Conservation (phyloP, 2,113 vertebrate genomes). For the Nipponia nippon region DNA sequence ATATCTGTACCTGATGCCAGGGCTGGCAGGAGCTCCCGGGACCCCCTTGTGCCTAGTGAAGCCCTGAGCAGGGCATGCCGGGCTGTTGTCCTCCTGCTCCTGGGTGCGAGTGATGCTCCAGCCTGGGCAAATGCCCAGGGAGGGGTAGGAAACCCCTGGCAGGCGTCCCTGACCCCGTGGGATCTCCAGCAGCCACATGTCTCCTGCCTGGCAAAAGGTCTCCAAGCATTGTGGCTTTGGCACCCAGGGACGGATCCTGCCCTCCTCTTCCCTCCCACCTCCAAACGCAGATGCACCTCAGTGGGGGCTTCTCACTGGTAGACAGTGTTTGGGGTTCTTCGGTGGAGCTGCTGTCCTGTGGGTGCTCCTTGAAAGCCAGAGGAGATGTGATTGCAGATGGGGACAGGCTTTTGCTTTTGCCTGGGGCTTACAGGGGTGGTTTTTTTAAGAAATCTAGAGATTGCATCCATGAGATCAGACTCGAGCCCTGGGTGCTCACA, state of each 20-base stretch:
- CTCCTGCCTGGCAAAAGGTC: neutral
- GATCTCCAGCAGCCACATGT: neutral
- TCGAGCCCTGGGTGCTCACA: neutral
- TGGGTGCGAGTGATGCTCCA: neutral
- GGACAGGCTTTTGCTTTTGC: neutral
- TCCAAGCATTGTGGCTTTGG: neutral
- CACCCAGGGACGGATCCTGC: fast-evolving
- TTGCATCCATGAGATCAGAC: neutral
- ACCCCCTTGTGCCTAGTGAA: neutral
- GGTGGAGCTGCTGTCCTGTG: neutral
- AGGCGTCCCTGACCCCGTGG: fast-evolving
- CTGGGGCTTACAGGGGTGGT: neutral
- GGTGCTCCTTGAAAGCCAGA: neutral
- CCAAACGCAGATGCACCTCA: neutral
- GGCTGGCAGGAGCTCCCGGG: neutral
- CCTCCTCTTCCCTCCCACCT: neutral
- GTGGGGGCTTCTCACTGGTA: fast-evolving
- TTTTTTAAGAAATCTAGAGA: neutral
- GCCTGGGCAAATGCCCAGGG: fast-evolving
- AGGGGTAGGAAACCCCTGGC: neutral
- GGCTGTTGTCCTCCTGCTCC: neutral
- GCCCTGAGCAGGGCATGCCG: fast-evolving
- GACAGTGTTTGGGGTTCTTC: neutral
- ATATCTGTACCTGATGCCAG: neutral
- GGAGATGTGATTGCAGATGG: neutral